Evolutionary conservation across 64 coral and sea anemone species (phyloP), one percentile per base, ranked within the genome.

Genomic region (Orbicella faveolata): DNA sequence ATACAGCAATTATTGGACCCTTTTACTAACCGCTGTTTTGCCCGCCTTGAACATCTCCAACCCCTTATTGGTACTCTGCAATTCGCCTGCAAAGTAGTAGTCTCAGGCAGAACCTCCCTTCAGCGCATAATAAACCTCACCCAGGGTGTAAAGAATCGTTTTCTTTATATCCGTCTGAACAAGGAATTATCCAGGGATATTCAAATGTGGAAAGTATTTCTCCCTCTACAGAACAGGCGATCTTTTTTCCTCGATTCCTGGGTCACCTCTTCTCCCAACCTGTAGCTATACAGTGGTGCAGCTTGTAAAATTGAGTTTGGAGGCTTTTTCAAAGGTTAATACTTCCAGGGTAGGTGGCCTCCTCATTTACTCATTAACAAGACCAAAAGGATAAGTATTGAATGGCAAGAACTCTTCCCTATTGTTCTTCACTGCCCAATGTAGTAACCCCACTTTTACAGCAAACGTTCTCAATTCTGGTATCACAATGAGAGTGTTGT

Each of bases 401-500:
- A 81, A 57, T 81, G 48, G 79, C 79, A 81, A 36, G 79, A 81
- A 20, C 61, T 81, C 9, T 81, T 81, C 30, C 79, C 79, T n/a
- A 81, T 81, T 10, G 79, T 81, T 6, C 19, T 81, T 13, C 19
- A 48, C 4, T 81, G 79, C 18, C 0, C 79, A 15, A 26, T 81
- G 1, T 81, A 52, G 79, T 19, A 64, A 15, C 52, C 79, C 17
- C 9, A 59, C 14, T 81, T 81, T 34, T n/a, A 18, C 12, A 52
- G 52, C 2, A 81, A 81, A 35, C 79, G 18, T 23, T 0, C 36
- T 7, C 79, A 81, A 19, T 81, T 81, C 26, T 74, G 72, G 72
- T 87, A 33, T 23, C 9, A 87, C n/a, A 87, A 87, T 73, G 63
- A 87, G 69, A 69, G 61, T 3, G 84, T 87, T 74, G 84, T 87